Evolutionary conservation across 2,797 vertebrate species (phyloP).

Genomic region (Ctenochaetus hawaiiensis): DNA sequence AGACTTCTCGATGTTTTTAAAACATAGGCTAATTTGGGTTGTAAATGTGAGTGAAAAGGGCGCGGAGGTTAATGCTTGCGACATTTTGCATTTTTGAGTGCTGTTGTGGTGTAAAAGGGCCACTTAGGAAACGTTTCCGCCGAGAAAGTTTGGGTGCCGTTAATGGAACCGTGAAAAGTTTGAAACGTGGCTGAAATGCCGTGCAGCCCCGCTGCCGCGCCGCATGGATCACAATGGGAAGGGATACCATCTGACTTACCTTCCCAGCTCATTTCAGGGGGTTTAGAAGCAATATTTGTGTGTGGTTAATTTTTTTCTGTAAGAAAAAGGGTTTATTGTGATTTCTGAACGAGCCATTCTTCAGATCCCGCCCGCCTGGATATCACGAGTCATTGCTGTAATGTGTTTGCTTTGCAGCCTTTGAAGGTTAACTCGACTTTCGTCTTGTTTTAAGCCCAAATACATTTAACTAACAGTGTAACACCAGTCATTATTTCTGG

Average conservation of each 20-base stretch:
- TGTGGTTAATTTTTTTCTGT: neutral
- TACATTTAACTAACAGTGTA: neutral
- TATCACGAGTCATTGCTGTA: conserved; percentile 72
- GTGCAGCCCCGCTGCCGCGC: conserved; percentile 47
- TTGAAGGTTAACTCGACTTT: conserved; percentile 67
- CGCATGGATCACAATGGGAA: conserved; percentile 44
- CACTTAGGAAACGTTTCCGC: conserved; percentile 55
- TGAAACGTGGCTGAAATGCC: conserved; percentile 83
- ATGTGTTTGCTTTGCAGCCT: conserved; percentile 43
- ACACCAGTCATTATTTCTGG: neutral
- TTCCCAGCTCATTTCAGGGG: rapidly evolving
- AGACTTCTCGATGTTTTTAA: conserved; percentile 40
- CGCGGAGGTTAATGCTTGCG: conserved; percentile 61
- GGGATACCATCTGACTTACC: neutral
- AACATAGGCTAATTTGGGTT: neutral
- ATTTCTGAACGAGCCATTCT: conserved; percentile 45
- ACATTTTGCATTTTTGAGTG: conserved; percentile 19
- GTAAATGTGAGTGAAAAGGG: conserved; percentile 76
- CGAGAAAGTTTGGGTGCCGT: conserved; percentile 74
- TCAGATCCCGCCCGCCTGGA: conserved; percentile 70
- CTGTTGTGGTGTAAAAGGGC: neutral
- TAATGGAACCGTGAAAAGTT: conserved; percentile 82
- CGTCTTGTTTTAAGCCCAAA: conserved; percentile 9
- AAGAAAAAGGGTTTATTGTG: conserved; percentile 43
- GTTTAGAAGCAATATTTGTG: neutral